These are phyloP conservation scores for Felis chaus DNA, from an alignment of 2,113 vertebrate species.

Conservation along the genomic window DNA sequence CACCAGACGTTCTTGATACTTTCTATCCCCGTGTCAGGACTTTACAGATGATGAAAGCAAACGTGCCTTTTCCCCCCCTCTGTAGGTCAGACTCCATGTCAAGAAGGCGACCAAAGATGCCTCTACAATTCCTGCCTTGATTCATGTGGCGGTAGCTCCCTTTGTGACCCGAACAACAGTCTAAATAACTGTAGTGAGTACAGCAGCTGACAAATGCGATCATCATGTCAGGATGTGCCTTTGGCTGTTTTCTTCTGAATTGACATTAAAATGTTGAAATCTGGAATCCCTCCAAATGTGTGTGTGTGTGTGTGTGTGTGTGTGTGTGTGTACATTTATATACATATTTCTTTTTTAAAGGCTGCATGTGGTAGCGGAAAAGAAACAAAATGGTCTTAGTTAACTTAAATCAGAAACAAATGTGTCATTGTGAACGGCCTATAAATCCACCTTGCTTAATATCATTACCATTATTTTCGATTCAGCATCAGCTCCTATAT, in stretches of 20 bases:
- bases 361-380: constrained; percentile 52
- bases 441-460: constrained; percentile 49
- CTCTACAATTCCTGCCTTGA: constrained; percentile 85
- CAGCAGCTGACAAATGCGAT: neutral
- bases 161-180: constrained; percentile 85
- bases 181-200: constrained; percentile 92
- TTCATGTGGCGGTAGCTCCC: constrained; percentile 79
- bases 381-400: constrained; percentile 70
- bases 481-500: neutral
- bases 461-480: constrained; percentile 36
- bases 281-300: constrained; percentile 42
- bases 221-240: neutral
- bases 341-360: constrained; percentile 34
- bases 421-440: neutral
- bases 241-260: neutral
- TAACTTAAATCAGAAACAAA: constrained; percentile 69
- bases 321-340: neutral
- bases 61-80: neutral
- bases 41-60: neutral
- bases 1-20: neutral
- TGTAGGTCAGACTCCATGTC: constrained; percentile 88
- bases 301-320: neutral
- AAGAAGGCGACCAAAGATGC: constrained; percentile 89
- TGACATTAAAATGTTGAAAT: neutral
- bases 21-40: neutral